A percentile compares a stretch with the other conserved stretches of the same genome.
phyloP scores from a whole-genome alignment of 30 jellyfish, hydroid and myxozoan genomes.

The Clytia hemisphaerica region DNA sequence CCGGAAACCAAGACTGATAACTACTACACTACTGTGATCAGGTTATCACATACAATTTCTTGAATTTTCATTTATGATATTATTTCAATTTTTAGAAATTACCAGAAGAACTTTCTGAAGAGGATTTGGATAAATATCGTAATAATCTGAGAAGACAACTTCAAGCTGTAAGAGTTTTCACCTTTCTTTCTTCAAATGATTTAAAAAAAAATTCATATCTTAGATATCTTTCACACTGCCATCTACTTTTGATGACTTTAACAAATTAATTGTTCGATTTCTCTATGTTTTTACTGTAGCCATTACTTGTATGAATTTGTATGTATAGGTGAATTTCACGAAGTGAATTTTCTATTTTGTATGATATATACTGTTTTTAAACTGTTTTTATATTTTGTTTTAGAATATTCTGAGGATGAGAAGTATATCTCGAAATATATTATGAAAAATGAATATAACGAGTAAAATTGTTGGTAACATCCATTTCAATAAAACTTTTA shows the following conservation, averaged over 20 bases:
- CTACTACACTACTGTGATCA: not conserved
- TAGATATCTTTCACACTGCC: not conserved
- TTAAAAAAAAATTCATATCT: not conserved
- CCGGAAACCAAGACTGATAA: not conserved
- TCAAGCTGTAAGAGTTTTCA: conserved; percentile 62
- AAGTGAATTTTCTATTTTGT: too few relatives aligned
- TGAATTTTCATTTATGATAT: not conserved
- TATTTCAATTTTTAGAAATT: conserved; percentile 33
- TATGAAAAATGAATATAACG: too few relatives aligned
- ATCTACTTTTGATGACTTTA: not conserved
- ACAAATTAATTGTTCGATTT: not conserved
- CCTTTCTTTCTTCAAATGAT: not conserved
- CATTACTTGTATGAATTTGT: too few relatives aligned
- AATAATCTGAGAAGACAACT: conserved; percentile 81
- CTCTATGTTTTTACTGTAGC: too few relatives aligned
- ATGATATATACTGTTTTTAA: too few relatives aligned
- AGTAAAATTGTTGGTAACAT: too few relatives aligned
- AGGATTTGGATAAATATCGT: conserved; percentile 65
- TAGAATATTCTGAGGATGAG: not conserved
- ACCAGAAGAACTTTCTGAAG: conserved; percentile 49
- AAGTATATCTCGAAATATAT: not conserved
- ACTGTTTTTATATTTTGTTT: not conserved
- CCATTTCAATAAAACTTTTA: too few relatives aligned
- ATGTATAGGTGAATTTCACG: too few relatives aligned
- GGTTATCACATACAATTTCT: not conserved